A percentile compares a stretch with the other conserved stretches of the same genome.
phyloP scores from a whole-genome alignment of 2,113 vertebrate species.

The Phylloscopus whistleri region DNA sequence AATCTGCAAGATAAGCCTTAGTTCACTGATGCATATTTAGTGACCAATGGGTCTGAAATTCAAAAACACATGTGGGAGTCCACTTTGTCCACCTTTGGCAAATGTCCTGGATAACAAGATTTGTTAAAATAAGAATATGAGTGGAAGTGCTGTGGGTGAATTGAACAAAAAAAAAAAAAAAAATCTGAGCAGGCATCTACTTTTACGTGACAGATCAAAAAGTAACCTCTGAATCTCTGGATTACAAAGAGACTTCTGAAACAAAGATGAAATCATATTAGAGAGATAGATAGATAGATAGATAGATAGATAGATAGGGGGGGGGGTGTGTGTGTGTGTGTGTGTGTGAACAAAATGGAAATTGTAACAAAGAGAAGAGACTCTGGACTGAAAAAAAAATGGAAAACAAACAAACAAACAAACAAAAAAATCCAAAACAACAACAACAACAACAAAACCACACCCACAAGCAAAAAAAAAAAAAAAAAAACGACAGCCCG shows the following conservation, averaged over 20 bases:
- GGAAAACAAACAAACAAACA: too few species aligned
- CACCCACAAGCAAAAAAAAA: too few species aligned
- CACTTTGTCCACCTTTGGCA: accelerated
- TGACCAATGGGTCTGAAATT: not conserved
- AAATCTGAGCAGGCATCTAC: not conserved
- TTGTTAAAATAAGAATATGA: not conserved
- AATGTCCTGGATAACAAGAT: not conserved
- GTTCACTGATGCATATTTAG: not conserved
- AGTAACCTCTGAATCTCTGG: not conserved
- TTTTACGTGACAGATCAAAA: not conserved
- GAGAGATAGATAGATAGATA: not conserved
- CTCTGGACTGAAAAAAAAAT: not conserved
- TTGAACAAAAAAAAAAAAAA: not conserved
- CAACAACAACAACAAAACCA: too few species aligned
- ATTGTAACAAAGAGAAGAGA: not conserved
- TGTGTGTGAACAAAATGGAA: not conserved
- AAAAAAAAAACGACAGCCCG: not conserved
- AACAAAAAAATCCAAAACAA: too few species aligned
- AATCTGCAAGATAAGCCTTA: not conserved
- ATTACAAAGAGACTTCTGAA: not conserved
- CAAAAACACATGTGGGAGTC: accelerated
- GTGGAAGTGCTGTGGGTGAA: not conserved
- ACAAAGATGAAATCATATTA: not conserved
- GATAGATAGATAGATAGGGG: not conserved
- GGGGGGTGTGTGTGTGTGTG: too few species aligned